Percentiles rank a stretch among this genome's conserved stretches.
These are phyloP conservation scores for Mus minutoides DNA, from an alignment of 2,797 vertebrate genomes.

Conservation along the genomic window DNA sequence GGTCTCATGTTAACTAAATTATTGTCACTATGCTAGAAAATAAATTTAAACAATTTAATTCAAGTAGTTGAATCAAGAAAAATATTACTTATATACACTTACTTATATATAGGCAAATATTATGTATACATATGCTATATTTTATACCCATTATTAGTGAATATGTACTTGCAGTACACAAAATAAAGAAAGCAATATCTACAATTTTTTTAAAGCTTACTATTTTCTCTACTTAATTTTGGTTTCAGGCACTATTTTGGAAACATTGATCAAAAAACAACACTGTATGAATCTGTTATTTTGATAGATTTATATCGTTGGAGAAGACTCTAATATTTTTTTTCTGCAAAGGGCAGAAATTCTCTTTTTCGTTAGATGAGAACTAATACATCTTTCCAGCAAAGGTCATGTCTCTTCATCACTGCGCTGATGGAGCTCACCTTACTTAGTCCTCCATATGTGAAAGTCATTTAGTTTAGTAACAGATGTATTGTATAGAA, in stretches of 20 bases:
- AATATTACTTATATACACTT: background rate
- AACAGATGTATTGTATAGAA: background rate
- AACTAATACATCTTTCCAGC: background rate
- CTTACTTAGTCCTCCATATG: background rate
- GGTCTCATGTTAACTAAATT: background rate
- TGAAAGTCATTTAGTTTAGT: background rate
- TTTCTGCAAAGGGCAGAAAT: background rate
- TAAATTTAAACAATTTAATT: background rate
- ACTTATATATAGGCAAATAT: background rate
- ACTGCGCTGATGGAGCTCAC: background rate
- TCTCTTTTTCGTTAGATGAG: background rate
- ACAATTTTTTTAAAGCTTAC: background rate
- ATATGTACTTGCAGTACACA: background rate
- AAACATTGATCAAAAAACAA: conserved; percentile 14
- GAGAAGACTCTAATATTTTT: background rate
- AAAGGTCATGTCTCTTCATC: background rate
- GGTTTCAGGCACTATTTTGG: background rate
- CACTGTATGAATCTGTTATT: background rate
- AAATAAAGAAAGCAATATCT: background rate
- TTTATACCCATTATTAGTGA: background rate
- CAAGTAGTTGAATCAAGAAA: conserved; percentile 13
- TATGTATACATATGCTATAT: background rate
- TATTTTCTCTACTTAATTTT: background rate
- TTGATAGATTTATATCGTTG: background rate
- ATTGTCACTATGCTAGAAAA: background rate